Percentiles rank a stretch among this genome's conserved stretches.
phyloP scores from a whole-genome alignment of 2,113 vertebrate genomes.

The Microcebus lehilahytsara region DNA sequence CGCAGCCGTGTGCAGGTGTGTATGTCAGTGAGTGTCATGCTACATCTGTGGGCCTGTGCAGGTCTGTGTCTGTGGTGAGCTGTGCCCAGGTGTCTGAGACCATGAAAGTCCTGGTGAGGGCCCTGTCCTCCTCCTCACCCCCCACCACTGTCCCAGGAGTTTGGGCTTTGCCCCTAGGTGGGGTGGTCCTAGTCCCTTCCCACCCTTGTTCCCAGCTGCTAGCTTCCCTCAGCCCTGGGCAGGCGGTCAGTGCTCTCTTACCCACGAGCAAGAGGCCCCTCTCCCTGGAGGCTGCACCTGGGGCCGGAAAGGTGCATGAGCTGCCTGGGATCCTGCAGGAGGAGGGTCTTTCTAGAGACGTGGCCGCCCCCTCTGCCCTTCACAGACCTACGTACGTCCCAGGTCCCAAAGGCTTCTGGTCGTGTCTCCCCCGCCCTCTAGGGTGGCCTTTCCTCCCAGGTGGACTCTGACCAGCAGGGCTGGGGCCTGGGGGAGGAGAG shows the following conservation, averaged over 20 bases:
- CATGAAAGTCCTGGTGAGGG: not conserved
- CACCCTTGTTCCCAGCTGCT: not conserved
- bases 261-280: not conserved
- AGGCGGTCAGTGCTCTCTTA: not conserved
- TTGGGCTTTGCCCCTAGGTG: too few relatives aligned
- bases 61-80: not conserved
- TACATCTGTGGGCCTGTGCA: not conserved
- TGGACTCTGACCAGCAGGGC: not conserved
- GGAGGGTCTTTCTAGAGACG: not conserved
- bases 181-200: not conserved
- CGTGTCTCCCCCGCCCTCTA: not conserved
- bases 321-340: not conserved
- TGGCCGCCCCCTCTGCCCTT: accelerated
- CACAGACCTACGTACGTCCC: not conserved
- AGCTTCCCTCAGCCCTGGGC: not conserved
- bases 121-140: too few relatives aligned
- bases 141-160: too few relatives aligned
- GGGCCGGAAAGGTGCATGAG: not conserved
- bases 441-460: not conserved
- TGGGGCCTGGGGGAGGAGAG: not conserved
- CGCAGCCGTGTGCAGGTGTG: not conserved
- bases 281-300: not conserved
- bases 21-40: not conserved
- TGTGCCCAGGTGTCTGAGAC: not conserved
- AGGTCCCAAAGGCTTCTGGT: not conserved